Conservation (phyloP, 2,113 vertebrate species). For the Neodon shergylaensis region DNA sequence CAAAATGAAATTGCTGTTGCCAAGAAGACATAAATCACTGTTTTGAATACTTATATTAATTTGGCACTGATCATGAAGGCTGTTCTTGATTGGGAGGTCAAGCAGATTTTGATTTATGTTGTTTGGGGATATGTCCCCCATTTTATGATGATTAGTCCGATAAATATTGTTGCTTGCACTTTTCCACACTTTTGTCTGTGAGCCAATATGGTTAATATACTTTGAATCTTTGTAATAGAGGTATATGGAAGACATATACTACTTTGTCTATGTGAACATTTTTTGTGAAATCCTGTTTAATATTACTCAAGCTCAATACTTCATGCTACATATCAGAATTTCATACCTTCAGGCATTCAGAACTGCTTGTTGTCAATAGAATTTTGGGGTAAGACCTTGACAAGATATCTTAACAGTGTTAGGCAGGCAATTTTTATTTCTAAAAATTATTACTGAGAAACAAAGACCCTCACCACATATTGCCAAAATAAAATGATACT, state of each 20-base stretch:
- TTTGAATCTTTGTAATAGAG: not conserved
- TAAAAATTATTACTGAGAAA: not conserved
- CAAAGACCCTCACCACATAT: not conserved
- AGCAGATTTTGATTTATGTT: not conserved
- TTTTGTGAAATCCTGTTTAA: not conserved
- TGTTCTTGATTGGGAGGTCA: not conserved
- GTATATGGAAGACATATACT: not conserved
- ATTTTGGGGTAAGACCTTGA: not conserved
- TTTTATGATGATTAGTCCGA: not conserved
- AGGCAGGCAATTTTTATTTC: slow-evolving; percentile 1
- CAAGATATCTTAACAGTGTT: not conserved
- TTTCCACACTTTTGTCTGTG: not conserved
- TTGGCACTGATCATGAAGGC: not conserved
- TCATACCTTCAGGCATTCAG: not conserved
- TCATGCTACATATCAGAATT: not conserved
- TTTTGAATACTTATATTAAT: not conserved
- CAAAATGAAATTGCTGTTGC: not conserved
- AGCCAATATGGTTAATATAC: not conserved
- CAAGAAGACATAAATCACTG: not conserved
- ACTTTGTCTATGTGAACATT: not conserved
- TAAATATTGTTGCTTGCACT: not conserved
- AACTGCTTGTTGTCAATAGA: slow-evolving; percentile 33
- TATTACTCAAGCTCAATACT: not conserved
- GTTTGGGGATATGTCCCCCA: not conserved
- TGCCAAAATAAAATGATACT: not conserved